Evolutionary conservation across 2,888 invertebrate genomes (phyloP).

Genomic region (Brachylomia viminalis): DNA sequence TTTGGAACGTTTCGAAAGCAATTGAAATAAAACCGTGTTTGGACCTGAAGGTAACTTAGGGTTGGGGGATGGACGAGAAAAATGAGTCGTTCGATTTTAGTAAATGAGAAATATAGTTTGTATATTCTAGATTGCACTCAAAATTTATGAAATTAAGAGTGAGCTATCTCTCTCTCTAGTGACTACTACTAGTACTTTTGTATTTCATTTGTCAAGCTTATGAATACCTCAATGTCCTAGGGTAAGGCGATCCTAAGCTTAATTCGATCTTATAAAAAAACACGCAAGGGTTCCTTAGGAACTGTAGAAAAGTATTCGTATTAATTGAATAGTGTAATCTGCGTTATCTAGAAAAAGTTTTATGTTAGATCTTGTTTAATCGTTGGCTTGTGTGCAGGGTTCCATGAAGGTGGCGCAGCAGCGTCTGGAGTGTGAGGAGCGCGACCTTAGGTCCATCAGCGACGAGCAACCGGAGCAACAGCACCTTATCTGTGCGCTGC

Average conservation of each 20-base stretch:
- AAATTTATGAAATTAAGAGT: not conserved
- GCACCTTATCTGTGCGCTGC: conserved; percentile 81
- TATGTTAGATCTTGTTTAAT: conserved; percentile 10
- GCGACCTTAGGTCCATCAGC: conserved; percentile 65
- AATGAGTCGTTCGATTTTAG: not conserved
- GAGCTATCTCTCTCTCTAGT: not conserved
- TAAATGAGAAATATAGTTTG: not conserved
- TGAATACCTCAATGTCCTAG: not conserved
- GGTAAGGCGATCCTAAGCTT: not conserved
- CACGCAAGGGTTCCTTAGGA: not conserved
- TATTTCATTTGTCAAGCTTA: not conserved
- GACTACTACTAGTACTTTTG: not conserved
- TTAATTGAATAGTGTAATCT: not conserved
- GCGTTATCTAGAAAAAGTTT: not conserved
- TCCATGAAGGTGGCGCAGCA: conserved; percentile 72
- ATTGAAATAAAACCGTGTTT: conserved; percentile 78
- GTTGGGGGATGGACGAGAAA: not conserved
- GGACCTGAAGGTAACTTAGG: conserved; percentile 77
- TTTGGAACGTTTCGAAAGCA: conserved; percentile 85
- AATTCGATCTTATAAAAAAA: not conserved
- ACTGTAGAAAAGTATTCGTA: not conserved
- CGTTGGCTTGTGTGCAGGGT: conserved; percentile 60
- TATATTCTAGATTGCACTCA: not conserved
- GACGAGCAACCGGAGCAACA: conserved; percentile 75
- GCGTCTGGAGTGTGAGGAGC: conserved; percentile 69